Evolutionary conservation across 2,797 vertebrate species (phyloP), one percentile per base, ranked within the genome.

Genomic region (Ptychobarbus kaznakovi): DNA sequence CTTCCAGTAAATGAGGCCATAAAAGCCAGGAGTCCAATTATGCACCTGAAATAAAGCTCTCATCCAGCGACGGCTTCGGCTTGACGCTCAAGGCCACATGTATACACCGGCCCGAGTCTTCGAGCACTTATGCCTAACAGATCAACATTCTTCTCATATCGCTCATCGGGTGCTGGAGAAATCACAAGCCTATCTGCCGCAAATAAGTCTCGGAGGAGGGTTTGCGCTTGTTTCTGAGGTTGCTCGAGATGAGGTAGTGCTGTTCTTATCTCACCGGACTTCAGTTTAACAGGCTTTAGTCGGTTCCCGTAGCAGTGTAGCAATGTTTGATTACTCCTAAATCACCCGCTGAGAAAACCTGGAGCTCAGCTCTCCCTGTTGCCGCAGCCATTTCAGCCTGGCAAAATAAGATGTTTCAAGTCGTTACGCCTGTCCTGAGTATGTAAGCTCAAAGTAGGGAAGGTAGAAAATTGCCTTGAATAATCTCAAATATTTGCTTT

Each of bases 101-200:
- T 82, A 83, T 77, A 72, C 80, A 72, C 83, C 69, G 84, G 72
- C 61, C 79, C 32, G 28, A 38, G 44, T 56, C 74, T 68, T 87
- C 32, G 8, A 63, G 77, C 65, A 51, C 85, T 89, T 85, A 88
- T 85, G 86, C 84, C 86, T 84, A 80, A 74, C 86, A 89, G 89
- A 90, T 86, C 86, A 87, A 95, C 94, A 95, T 94, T 95, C 94
- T 87, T 78, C 84, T 81, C 88, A 78, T 76, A 88, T 89, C 86
- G 74, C 83, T 88, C 89, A 94, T 95, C 92, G 92, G 93, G 93
- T 91, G 92, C 93, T 93, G 92, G 95, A 94, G 93, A 95, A 94
- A 95, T 96, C 95, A 96, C 95, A 95, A 95, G 95, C 94, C 94
- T 95, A 95, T 96, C 87, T 89, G 84, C 82, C 80, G 56, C 86